A percentile compares a stretch with the other conserved stretches of the same genome.
phyloP scores from a whole-genome alignment of 1,140 invertebrate species.

The Antheraea mylitta region DNA sequence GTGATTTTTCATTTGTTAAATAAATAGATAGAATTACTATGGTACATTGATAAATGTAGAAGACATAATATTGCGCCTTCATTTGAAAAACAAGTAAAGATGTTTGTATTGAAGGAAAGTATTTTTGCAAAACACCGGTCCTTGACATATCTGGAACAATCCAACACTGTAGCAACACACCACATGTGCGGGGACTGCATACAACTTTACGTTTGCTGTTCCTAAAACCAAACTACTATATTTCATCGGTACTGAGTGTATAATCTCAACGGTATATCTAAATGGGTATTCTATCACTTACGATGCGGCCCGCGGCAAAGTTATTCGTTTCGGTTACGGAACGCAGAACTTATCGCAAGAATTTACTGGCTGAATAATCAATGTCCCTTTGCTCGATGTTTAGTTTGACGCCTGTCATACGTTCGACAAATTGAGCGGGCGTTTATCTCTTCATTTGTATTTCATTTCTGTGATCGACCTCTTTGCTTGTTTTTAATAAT shows the following conservation, averaged over 20 bases:
- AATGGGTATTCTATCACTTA: slow-evolving; percentile 39
- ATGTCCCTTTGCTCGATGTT: slow-evolving; percentile 7
- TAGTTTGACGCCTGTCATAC: slow-evolving; percentile 22
- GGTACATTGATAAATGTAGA: too few species aligned
- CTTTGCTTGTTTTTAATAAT: too few species aligned
- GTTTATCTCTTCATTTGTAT: slow-evolving; percentile 15
- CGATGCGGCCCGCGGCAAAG: slow-evolving; percentile 50
- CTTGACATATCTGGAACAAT: slow-evolving; percentile 67
- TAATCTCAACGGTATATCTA: slow-evolving; percentile 12
- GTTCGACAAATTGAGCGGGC: slow-evolving; percentile 27
- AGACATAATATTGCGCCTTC: not conserved
- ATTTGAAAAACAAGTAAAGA: slow-evolving; percentile 8
- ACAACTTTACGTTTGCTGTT: not conserved
- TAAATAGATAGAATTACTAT: too few species aligned
- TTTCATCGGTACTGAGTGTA: slow-evolving; percentile 19
- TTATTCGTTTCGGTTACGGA: slow-evolving; percentile 56
- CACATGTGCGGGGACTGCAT: slow-evolving; percentile 23
- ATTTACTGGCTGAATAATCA: slow-evolving; percentile 14
- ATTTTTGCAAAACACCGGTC: slow-evolving; percentile 56
- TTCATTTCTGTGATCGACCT: too few species aligned
- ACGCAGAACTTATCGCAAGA: slow-evolving; percentile 13
- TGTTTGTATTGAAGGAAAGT: slow-evolving; percentile 44
- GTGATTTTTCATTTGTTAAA: too few species aligned
- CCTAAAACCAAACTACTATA: not conserved
- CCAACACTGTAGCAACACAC: slow-evolving; percentile 49